Base-by-base conservation (phyloP, 2,113 vertebrate species). In the Neotoma lepida region DNA sequence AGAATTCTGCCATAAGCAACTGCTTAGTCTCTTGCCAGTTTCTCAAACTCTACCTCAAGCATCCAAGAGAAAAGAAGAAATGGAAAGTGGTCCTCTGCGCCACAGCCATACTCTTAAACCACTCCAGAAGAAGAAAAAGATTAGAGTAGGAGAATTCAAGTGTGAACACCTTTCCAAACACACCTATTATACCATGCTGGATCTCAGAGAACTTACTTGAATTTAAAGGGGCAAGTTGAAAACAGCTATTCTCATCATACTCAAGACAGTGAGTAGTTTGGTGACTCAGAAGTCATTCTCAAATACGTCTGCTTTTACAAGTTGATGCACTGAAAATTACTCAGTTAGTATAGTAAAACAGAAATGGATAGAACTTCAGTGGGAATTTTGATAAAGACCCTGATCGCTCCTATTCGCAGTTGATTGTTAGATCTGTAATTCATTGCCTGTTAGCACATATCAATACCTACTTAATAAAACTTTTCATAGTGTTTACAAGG, bases 381-480 rank as follows among this genome's bases (percentile, higher is more conserved):
- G 66, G 49, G 94, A 97, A 97, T 95, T 94, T 54, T 96, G 98
- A 98, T 96, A 97, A 98, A 98, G 97, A 97, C 94, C 97, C 94
- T 96, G 91, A 94, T 93, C 93, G 97, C 97, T 97, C 96, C 96
- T 97, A 88, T 94, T 98, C 98, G 96, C 90, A 96, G 95, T 87
- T 97, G 97, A 95, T 92, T 96, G 84, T 98, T 96, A 82, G 87
- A 96, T 89, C 95, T 96, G 58, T 95, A 97, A 98, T 98, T 86
- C 97, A 96, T 97, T 97, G 97, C 95, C 97, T 96, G 97, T 98
- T 98, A 98, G 97, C 93, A 97, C 95, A 97, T 98, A 97, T 97
- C 97, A 97, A 94, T 97, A 97, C 97, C 97, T 98, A 95, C 92
- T 96, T 97, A 51, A 85, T 95, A 97, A 98, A 96, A 97, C 92